Evolutionary conservation across 2,113 vertebrate genomes (phyloP), one percentile per base, ranked within the genome.

Genomic region (Opisthocomus hoazin): DNA sequence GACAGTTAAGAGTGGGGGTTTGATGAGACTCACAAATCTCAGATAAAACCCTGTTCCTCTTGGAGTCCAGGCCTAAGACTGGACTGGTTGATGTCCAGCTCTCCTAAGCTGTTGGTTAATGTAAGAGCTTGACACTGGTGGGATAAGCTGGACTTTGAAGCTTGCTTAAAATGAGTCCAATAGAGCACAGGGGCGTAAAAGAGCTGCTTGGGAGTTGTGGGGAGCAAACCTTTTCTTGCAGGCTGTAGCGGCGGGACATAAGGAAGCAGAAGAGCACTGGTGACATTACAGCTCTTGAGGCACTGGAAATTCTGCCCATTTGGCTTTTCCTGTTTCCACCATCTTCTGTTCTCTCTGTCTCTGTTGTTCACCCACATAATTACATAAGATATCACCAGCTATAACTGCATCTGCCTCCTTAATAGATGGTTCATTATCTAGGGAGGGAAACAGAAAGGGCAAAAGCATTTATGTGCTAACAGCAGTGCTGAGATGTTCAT

Each of bases 391-490:
- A 91, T 61, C 43, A 53, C 81, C 68, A 93, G 87, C 45, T 96
- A 94, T 79, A 92, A 54, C 76, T 93, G 73, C 87, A 94, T 83
- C 88, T 95, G 86, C 65, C 34, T 80, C 39, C 78, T 78, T 96
- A 94, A 96, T 91, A 78, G 89, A 71, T 45, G 83, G 85, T 46
- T 96, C 73, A 93, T 97, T 96, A 96, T 81, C 91, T 57, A 87
- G 82, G 93, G 96, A 93, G 85, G 95, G 76, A 97, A 96, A 97
- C 84, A 95, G 89, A 96, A 92, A 94, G 75, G 87, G 69, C 78
- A 93, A 73, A 91, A 94, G 45, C 48, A 36, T 88, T 90, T 94
- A 56, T 94, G 87, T 96, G 92, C 87, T 89, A 96, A 79, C 45
- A 86, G 45, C 86, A 53, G 43, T 73, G 37, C 63, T 17, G 84